Conservation (phyloP, 2,888 invertebrate genomes). For the Cylindroiulus punctatus region DNA sequence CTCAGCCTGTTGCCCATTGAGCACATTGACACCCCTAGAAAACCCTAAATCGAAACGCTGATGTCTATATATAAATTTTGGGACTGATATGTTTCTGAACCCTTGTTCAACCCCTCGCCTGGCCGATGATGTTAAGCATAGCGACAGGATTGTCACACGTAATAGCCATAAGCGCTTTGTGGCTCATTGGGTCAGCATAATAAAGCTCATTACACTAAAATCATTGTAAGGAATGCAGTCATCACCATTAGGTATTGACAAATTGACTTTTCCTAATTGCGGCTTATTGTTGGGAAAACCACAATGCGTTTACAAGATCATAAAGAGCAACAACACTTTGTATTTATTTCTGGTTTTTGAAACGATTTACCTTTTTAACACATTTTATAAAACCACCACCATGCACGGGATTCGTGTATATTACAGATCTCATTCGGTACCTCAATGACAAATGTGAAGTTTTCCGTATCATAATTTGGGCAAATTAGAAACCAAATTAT, state of each 20-base stretch:
- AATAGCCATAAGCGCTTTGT: not conserved
- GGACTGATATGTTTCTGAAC: conserved; percentile 1
- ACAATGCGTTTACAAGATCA: not conserved
- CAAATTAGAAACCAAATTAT: too few species aligned
- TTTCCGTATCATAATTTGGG: too few species aligned
- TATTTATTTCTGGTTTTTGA: too few species aligned
- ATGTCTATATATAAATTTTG: conserved; percentile 30
- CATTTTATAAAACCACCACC: too few species aligned
- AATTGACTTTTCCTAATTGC: conserved; percentile 46
- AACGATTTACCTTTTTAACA: too few species aligned
- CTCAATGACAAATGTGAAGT: too few species aligned
- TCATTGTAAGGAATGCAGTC: conserved; percentile 28
- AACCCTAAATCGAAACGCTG: conserved; percentile 39
- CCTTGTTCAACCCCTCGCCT: conserved; percentile 20
- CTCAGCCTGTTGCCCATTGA: conserved; percentile 51
- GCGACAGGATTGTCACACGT: not conserved
- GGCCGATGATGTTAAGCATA: not conserved
- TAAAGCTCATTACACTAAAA: conserved; percentile 44
- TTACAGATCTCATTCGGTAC: too few species aligned
- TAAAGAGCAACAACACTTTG: too few species aligned
- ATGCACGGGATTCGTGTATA: too few species aligned
- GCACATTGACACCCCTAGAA: conserved; percentile 41
- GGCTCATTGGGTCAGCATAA: conserved; percentile 45
- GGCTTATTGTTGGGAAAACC: not conserved
- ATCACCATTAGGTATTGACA: conserved; percentile 49